A percentile compares a stretch with the other conserved stretches of the same genome.
Conservation (phyloP, 2,797 vertebrate species). For the Acipenser transmontanus region DNA sequence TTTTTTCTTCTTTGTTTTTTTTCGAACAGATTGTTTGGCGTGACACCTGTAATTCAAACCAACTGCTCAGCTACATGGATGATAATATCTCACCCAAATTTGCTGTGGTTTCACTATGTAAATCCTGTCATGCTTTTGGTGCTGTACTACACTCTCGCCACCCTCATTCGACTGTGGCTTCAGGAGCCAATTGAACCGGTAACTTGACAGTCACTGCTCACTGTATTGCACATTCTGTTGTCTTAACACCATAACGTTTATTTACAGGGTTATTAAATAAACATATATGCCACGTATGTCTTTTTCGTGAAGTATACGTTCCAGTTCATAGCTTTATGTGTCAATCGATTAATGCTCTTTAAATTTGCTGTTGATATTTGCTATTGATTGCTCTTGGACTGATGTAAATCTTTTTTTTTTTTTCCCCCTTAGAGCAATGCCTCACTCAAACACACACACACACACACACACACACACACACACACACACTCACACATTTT, state of each 20-base stretch:
- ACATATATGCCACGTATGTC: background rate
- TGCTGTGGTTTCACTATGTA: conserved; percentile 81
- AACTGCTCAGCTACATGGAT: conserved; percentile 87
- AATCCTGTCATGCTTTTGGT: conserved; percentile 85
- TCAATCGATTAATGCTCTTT: background rate
- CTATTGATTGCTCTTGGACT: conserved; percentile 27
- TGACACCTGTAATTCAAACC: conserved; percentile 78
- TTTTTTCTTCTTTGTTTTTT: conserved; percentile 17
- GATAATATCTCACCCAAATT: conserved; percentile 64
- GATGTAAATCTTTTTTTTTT: no score
- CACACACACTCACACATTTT: no score
- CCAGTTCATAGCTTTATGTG: conserved; percentile 1
- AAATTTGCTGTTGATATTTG: background rate
- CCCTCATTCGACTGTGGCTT: conserved; percentile 93
- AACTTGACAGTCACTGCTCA: conserved; percentile 22
- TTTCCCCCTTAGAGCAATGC: no score
- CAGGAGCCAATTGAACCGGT: conserved; percentile 78
- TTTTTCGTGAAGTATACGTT: background rate
- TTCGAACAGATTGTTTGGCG: conserved; percentile 77
- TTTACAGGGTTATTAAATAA: background rate
- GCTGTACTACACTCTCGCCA: conserved; percentile 94
- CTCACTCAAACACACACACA: no score
- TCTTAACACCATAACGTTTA: background rate
- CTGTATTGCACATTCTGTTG: conserved; percentile 9
- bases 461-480: no score